Evolutionary conservation across 1,140 invertebrate genomes (phyloP).

Genomic region (Stegodyphus dumicola): DNA sequence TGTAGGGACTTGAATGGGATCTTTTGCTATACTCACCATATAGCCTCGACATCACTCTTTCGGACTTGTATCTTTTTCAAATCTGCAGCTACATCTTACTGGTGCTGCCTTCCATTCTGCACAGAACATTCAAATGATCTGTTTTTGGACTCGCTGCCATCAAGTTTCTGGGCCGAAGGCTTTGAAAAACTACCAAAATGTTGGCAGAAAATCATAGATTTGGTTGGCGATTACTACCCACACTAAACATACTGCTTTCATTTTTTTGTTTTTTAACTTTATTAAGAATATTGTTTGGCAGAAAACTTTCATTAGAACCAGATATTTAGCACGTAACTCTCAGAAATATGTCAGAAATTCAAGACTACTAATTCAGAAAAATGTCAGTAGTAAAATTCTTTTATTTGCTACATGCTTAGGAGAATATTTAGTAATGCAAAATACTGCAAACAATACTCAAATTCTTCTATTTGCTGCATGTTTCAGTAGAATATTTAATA

Average conservation of each 20-base stretch:
- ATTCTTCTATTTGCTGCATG: no score
- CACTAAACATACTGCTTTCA: neutral
- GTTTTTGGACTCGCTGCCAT: neutral
- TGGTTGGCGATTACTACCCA: neutral
- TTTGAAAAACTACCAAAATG: neutral
- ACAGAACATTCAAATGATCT: neutral
- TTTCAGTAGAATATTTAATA: no score
- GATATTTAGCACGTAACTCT: neutral
- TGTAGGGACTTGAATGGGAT: neutral
- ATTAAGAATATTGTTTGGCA: constrained; percentile 1
- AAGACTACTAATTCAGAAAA: no score
- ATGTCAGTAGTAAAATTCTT: no score
- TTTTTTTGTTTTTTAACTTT: neutral
- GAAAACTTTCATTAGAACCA: neutral
- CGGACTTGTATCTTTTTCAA: neutral
- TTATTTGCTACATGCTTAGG: no score
- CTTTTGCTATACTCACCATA: neutral
- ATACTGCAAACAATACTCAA: no score
- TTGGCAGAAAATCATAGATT: constrained; percentile 20
- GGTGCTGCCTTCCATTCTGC: neutral
- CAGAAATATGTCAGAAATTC: no score
- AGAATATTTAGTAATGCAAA: no score
- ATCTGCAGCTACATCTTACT: constrained; percentile 6
- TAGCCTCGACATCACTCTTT: neutral
- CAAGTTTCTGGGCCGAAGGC: neutral